A percentile compares a stretch with the other conserved stretches of the same genome.
These are phyloP conservation scores for Tricholauxania praeusta DNA, from an alignment of 2,888 invertebrate species.

Conservation along the genomic window DNA sequence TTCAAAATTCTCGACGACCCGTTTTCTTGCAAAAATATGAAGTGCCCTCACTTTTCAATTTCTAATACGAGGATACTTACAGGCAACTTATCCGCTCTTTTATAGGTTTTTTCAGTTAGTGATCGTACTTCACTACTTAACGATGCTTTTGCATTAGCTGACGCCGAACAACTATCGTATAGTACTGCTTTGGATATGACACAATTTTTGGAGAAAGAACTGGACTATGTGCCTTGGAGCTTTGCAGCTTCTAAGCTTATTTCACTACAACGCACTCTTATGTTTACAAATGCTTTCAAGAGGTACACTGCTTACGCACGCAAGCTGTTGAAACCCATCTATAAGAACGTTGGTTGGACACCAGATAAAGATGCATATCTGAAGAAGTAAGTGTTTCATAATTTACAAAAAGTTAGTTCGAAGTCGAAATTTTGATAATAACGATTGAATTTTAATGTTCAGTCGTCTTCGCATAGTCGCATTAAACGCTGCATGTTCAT, in stretches of 20 bases:
- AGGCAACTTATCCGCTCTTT: too few relatives aligned
- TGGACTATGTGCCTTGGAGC: conserved; percentile 82
- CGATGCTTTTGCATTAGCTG: conserved; percentile 85
- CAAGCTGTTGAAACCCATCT: conserved; percentile 72
- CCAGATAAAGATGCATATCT: conserved; percentile 65
- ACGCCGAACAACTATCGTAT: conserved; percentile 77
- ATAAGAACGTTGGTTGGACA: conserved; percentile 74
- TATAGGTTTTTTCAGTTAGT: conserved; percentile 70
- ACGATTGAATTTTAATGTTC: conserved; percentile 47
- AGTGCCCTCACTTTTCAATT: too few relatives aligned
- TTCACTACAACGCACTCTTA: conserved; percentile 70
- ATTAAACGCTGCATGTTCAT: conserved; percentile 74
- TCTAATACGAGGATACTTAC: too few relatives aligned
- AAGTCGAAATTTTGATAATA: too few relatives aligned
- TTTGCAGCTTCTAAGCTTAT: conserved; percentile 73
- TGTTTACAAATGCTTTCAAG: conserved; percentile 70
- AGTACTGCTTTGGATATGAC: conserved; percentile 77
- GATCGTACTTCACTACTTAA: conserved; percentile 86
- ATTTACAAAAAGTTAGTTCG: too few relatives aligned
- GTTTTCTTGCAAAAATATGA: too few relatives aligned
- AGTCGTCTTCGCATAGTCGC: conserved; percentile 77
- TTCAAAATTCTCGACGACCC: too few relatives aligned
- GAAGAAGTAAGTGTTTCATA: conserved; percentile 57
- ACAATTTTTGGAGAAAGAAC: conserved; percentile 76
- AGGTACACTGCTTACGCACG: conserved; percentile 74